These are phyloP conservation scores for Caenorhabditis inopinata DNA, from an alignment of 1,140 invertebrate genomes.

Conservation along the genomic window DNA sequence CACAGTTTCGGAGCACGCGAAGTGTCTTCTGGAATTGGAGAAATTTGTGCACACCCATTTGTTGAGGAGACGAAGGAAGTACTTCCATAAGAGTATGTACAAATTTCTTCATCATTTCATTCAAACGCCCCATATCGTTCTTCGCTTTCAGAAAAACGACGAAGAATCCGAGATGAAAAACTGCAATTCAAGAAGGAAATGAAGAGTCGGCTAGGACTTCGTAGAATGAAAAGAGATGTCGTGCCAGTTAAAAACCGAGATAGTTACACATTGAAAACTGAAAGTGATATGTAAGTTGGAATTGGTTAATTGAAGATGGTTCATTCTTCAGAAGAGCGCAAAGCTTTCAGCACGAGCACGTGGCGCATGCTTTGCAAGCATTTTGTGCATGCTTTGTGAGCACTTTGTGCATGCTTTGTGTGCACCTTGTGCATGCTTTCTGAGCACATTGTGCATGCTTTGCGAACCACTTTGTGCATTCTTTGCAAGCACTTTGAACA, in stretches of 20 bases:
- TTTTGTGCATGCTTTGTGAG: no score
- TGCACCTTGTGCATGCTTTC: no score
- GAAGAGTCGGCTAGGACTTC: neutral
- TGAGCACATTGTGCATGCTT: no score
- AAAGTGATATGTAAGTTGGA: neutral
- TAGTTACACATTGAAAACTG: neutral
- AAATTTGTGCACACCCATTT: neutral
- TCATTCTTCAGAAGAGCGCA: no score
- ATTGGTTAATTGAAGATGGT: no score
- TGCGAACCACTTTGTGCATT: no score
- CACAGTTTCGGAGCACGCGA: constrained; percentile 36
- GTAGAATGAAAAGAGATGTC: neutral
- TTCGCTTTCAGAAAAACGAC: neutral
- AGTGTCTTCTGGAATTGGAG: constrained; percentile 3
- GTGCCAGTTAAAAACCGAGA: neutral
- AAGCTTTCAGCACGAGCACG: no score
- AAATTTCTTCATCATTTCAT: no score
- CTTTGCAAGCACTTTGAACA: no score
- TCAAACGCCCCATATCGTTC: neutral
- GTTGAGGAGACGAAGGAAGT: neutral
- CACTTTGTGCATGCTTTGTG: no score
- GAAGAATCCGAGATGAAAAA: neutral
- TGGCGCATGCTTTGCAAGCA: no score
- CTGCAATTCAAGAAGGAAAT: neutral
- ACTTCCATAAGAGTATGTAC: neutral